These are phyloP conservation scores for Ascidia mentula DNA, from an alignment of 23 tunicate genomes.

Conservation along the genomic window DNA sequence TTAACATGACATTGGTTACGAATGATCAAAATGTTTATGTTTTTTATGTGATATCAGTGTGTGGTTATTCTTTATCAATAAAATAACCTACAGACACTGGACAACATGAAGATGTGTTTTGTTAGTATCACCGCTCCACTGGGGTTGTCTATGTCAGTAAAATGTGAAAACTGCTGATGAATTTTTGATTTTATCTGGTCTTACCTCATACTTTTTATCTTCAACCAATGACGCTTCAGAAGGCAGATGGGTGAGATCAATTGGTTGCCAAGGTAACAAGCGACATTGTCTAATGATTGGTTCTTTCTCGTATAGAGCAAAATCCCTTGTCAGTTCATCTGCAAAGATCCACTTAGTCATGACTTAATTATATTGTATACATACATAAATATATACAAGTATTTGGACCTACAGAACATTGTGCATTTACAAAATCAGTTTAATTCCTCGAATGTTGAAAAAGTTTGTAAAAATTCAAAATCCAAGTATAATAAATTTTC, in stretches of 20 bases:
- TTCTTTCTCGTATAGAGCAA: slow-evolving; percentile 39
- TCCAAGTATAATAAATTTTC: not conserved
- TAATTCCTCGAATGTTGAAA: not conserved
- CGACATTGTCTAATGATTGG: slow-evolving; percentile 44
- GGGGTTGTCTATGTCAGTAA: too few species aligned
- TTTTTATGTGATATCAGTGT: too few species aligned
- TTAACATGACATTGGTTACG: too few species aligned
- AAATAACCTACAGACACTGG: too few species aligned
- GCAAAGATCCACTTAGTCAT: too few species aligned
- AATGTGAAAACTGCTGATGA: too few species aligned
- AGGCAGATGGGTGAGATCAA: slow-evolving; percentile 38
- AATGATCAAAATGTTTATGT: too few species aligned
- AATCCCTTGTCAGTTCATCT: slow-evolving; percentile 72
- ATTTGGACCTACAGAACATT: not conserved
- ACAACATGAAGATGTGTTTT: too few species aligned
- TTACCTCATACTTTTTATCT: slow-evolving; percentile 58
- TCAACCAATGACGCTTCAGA: not conserved
- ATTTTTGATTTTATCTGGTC: too few species aligned
- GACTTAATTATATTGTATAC: not conserved
- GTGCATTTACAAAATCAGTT: not conserved
- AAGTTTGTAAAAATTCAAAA: not conserved
- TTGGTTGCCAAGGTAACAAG: slow-evolving; percentile 58
- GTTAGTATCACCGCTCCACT: too few species aligned
- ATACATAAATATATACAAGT: not conserved
- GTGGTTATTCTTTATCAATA: too few species aligned